Conservation (phyloP, 2,888 invertebrate genomes). For the Spisula subtruncata region DNA sequence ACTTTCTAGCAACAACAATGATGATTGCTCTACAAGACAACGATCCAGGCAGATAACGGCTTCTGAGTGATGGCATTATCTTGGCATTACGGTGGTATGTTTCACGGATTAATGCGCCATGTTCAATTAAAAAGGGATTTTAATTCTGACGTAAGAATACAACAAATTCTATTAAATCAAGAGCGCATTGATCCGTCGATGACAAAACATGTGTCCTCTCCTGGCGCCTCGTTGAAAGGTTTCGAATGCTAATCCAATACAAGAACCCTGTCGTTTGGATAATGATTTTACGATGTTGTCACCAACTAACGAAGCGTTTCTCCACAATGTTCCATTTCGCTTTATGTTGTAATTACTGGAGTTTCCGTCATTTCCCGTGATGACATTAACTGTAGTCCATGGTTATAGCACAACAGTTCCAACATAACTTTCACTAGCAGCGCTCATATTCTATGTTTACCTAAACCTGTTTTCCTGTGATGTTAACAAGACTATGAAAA, state of each 20-base stretch:
- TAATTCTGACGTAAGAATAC: slow-evolving; percentile 5
- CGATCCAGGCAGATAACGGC: background rate
- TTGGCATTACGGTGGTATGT: background rate
- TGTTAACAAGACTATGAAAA: too few species aligned
- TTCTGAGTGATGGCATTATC: background rate
- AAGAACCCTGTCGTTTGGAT: background rate
- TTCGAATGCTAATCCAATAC: background rate
- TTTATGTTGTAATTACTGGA: background rate
- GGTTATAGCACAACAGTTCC: too few species aligned
- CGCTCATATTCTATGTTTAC: too few species aligned
- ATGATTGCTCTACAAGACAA: background rate
- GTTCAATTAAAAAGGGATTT: slow-evolving; percentile 19
- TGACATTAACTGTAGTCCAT: too few species aligned
- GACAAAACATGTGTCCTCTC: background rate
- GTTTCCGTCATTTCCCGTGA: background rate
- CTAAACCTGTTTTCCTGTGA: too few species aligned
- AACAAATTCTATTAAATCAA: background rate
- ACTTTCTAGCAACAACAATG: slow-evolving; percentile 11
- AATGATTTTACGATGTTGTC: too few species aligned
- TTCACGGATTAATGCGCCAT: background rate
- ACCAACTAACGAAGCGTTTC: background rate
- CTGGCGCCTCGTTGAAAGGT: background rate
- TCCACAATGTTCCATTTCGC: background rate
- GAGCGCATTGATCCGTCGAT: background rate
- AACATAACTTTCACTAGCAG: too few species aligned